Conservation (phyloP, 2,797 vertebrate genomes). For the Spheniscus humboldti region DNA sequence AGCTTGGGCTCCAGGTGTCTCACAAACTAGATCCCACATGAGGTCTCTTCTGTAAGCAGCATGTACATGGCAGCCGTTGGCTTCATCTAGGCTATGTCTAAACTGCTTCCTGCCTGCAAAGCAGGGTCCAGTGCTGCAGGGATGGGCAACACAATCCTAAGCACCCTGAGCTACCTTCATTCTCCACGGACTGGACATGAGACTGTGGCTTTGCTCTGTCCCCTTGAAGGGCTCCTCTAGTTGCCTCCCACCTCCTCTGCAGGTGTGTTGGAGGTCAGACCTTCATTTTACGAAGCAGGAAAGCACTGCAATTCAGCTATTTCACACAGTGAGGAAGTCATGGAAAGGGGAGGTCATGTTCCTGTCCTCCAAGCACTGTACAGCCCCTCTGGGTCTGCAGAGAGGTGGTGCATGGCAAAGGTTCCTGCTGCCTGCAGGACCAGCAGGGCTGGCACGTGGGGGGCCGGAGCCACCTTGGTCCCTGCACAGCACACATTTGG, state of each 20-base stretch:
- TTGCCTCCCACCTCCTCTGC: background rate
- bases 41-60: background rate
- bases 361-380: background rate
- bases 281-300: background rate
- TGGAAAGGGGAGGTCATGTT: fast-evolving
- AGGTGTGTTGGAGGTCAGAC: background rate
- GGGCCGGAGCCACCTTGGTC: fast-evolving
- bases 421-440: background rate
- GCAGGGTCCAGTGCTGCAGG: background rate
- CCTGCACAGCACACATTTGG: background rate
- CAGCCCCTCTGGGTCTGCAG: background rate
- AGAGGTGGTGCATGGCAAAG: fast-evolving
- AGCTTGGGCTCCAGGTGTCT: background rate
- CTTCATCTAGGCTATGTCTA: background rate
- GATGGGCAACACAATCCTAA: no score
- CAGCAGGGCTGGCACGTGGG: fast-evolving
- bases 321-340: background rate
- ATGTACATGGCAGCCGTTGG: fast-evolving
- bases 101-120: background rate
- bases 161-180: fast-evolving
- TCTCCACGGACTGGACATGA: background rate
- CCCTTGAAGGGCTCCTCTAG: background rate
- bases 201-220: background rate
- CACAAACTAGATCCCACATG: background rate
- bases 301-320: background rate